These are phyloP conservation scores for Limenitis camilla DNA, from an alignment of 2,888 invertebrate genomes.

Conservation along the genomic window DNA sequence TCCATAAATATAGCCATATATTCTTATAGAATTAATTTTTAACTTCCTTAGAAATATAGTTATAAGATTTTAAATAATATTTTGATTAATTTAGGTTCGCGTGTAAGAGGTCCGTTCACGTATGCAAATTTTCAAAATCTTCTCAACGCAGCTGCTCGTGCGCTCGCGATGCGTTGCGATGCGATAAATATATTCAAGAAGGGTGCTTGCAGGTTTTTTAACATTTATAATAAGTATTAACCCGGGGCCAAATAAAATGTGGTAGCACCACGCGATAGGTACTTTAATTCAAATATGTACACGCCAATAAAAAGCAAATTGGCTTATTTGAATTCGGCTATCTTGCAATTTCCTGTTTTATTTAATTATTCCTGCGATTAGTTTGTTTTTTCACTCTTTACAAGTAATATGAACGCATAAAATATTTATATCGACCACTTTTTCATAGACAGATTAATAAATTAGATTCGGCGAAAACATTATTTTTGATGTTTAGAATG, in stretches of 20 bases:
- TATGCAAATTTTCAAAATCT: slow-evolving; percentile 57
- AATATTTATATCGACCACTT: too few relatives aligned
- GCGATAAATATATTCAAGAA: slow-evolving; percentile 47
- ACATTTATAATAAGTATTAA: slow-evolving; percentile 17
- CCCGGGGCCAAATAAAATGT: slow-evolving; percentile 27
- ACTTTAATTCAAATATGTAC: slow-evolving; percentile 6
- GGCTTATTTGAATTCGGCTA: background rate
- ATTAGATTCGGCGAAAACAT: too few relatives aligned
- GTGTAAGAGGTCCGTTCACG: slow-evolving; percentile 38
- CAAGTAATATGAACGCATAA: too few relatives aligned
- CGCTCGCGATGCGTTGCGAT: slow-evolving; percentile 28
- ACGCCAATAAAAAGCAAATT: slow-evolving; percentile 1
- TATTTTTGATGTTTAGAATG: too few relatives aligned
- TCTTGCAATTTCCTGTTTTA: background rate
- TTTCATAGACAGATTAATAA: too few relatives aligned
- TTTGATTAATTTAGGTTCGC: slow-evolving; percentile 29
- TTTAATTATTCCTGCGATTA: background rate
- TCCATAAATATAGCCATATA: too few relatives aligned
- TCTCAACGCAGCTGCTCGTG: slow-evolving; percentile 49
- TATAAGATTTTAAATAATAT: too few relatives aligned
- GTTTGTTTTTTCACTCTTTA: too few relatives aligned
- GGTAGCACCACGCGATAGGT: slow-evolving; percentile 20
- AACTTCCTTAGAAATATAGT: too few relatives aligned
- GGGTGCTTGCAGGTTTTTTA: slow-evolving; percentile 26
- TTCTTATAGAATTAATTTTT: too few relatives aligned